These are phyloP conservation scores for Drosophila planitibia DNA, from an alignment of 2,888 invertebrate genomes.

Conservation along the genomic window DNA sequence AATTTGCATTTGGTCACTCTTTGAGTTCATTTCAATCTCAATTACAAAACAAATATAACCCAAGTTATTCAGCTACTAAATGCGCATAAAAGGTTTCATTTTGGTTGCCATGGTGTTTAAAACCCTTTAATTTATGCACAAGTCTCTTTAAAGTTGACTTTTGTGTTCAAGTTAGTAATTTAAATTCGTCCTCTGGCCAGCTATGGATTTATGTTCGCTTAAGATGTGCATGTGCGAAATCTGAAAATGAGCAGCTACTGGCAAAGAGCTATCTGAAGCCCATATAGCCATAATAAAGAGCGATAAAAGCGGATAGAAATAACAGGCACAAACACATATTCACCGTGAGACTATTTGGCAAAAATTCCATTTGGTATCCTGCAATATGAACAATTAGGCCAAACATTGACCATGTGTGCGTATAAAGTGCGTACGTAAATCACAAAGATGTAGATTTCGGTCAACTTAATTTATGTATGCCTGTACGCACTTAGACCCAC, in stretches of 20 bases:
- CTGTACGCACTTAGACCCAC: not conserved
- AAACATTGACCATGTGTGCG: slow-evolving; percentile 50
- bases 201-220: not conserved
- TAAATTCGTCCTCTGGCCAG: not conserved
- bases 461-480: slow-evolving; percentile 62
- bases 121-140: not conserved
- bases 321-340: slow-evolving; percentile 17
- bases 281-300: slow-evolving; percentile 19
- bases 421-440: slow-evolving; percentile 60
- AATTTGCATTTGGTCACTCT: not conserved
- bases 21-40: not conserved
- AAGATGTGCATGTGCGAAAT: not conserved
- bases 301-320: not conserved
- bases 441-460: slow-evolving; percentile 62
- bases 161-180: not conserved
- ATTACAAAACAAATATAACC: not conserved
- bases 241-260: not conserved
- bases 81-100: not conserved
- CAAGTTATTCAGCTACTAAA: not conserved
- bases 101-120: not conserved
- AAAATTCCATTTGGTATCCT: slow-evolving; percentile 33
- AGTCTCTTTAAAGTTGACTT: not conserved
- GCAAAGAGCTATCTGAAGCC: slow-evolving; percentile 1
- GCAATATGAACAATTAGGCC: slow-evolving; percentile 56
- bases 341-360: slow-evolving; percentile 57